Evolutionary conservation across 2,113 vertebrate species (phyloP).

Genomic region (Cephalopterus ornatus): DNA sequence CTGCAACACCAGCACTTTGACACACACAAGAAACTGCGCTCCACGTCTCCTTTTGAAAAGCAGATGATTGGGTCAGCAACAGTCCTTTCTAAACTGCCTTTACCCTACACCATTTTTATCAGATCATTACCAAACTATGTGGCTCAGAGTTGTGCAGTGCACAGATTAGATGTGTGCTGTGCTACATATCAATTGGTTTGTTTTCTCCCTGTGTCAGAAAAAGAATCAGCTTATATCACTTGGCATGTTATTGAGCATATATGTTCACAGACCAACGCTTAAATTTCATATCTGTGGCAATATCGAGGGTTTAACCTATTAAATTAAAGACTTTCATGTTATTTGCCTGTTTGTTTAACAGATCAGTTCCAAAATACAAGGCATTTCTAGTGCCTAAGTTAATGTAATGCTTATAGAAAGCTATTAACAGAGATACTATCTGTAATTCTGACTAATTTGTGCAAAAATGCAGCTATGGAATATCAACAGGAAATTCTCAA

Average conservation of each 20-base stretch:
- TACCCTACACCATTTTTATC: neutral
- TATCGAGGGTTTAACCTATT: neutral
- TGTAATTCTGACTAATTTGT: neutral
- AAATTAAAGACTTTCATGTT: neutral
- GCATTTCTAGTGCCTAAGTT: neutral
- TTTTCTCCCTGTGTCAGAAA: neutral
- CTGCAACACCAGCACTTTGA: neutral
- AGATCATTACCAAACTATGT: neutral
- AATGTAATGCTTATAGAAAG: neutral
- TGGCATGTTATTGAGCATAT: neutral
- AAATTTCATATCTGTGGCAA: neutral
- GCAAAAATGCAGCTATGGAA: neutral
- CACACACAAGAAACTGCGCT: neutral
- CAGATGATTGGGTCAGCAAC: neutral
- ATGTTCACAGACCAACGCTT: neutral
- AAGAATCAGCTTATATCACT: neutral
- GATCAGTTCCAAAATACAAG: neutral
- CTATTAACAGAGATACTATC: neutral
- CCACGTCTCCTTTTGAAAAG: neutral
- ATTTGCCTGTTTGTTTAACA: neutral
- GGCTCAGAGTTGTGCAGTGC: neutral
- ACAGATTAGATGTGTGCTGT: neutral
- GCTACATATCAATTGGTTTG: neutral
- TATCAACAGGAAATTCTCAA: neutral
- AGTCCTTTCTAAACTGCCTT: neutral